Percentiles rank a stretch among this genome's conserved stretches.
Evolutionary conservation across 2,797 vertebrate species (phyloP).

Genomic region (Trachurus trachurus): DNA sequence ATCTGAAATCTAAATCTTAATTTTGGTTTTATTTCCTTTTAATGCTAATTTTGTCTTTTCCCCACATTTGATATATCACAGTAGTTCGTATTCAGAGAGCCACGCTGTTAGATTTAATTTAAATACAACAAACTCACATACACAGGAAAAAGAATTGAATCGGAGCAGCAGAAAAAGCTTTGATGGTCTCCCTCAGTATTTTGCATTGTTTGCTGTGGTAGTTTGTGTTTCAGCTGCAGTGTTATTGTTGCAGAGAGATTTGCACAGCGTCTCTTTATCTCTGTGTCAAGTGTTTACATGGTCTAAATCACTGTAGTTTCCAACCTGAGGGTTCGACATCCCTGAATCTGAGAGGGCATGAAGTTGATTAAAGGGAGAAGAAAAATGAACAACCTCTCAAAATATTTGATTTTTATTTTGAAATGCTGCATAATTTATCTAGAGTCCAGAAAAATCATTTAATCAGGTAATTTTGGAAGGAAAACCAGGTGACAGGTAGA

Average conservation of each 20-base stretch:
- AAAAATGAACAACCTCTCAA: neutral
- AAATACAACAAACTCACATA: neutral
- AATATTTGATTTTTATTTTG: neutral
- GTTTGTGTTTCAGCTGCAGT: neutral
- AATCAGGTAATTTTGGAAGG: neutral
- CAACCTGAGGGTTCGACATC: neutral
- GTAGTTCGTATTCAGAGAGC: neutral
- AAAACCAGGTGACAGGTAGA: neutral
- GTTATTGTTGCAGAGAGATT: conserved; percentile 2
- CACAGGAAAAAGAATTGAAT: neutral
- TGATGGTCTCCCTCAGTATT: neutral
- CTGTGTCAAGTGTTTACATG: neutral
- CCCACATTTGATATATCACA: neutral
- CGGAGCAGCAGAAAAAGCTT: neutral
- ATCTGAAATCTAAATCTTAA: neutral
- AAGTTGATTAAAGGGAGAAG: neutral
- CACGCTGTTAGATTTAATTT: neutral
- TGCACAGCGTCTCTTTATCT: neutral
- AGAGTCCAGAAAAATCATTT: neutral
- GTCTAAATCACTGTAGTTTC: neutral
- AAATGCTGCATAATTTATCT: neutral
- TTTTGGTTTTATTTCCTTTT: neutral
- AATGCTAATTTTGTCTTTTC: neutral
- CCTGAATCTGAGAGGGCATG: neutral
- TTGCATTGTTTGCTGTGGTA: neutral